Base-by-base conservation (phyloP, 2,888 invertebrate genomes). In the Temnothorax rugatulus region DNA sequence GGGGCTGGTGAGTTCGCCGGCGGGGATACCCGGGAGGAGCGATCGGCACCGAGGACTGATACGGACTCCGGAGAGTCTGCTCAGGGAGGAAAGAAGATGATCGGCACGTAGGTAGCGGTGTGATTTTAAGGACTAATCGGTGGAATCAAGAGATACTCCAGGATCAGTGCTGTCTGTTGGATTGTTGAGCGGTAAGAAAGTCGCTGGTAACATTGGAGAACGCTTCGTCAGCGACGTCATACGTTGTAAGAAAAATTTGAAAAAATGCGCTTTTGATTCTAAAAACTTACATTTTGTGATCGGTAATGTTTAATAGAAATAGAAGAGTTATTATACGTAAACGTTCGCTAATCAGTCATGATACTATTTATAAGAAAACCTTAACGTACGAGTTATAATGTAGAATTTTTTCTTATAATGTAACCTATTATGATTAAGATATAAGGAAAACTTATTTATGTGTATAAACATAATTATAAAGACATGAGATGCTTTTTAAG, bases 1-100 rank as follows among this genome's bases (percentile, higher is more conserved):
- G 90, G 92, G 88, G 85, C 87, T 88, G 87, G 87, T 88, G 89
- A 87, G 87, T 88, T 84, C 88, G 88, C 87, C 88, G 85, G 64
- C 89, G 84, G 89, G 88, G 83, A 87, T 84, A 81, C 84, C 85
- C 87, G 86, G 89, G 85, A 88, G 91, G 87, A 91, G 87, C 91
- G 88, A 88, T 86, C 77, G 85, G 84, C 85, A 84, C 87, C 74
- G 81, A 85, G 88, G 82, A 84, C 87, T 86, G 90, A 89, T 87
- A 66, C 83, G 68, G 68, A 83, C 76, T 69, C 79, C 69, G 34
- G 68, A 68, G 85, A 75, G 81, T 79, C 83, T 25, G 44, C 61
- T 44, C 50, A 47, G 74, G 44, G 82, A 79, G 77, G 86, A 81
- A 79, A 84, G 75, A 73, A 57, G 71, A 73, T 63, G 69, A 74